These are phyloP conservation scores for Alca torda DNA, from an alignment of 2,797 vertebrate species.

Conservation along the genomic window DNA sequence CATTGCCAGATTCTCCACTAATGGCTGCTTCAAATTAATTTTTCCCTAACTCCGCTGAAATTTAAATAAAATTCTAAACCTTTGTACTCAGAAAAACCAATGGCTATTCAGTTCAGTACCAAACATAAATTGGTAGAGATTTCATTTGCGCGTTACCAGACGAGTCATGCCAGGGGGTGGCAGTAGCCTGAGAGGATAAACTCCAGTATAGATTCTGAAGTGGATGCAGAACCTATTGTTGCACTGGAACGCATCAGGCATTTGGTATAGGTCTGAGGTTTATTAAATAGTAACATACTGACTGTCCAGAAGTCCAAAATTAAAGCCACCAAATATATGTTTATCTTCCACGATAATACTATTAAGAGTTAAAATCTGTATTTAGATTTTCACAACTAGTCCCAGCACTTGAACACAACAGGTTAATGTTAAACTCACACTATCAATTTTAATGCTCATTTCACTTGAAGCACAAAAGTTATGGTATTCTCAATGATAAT, in stretches of 20 bases:
- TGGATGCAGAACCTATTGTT: not conserved
- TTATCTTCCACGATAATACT: not conserved
- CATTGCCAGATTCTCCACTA: not conserved
- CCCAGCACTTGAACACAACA: not conserved
- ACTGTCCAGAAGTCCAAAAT: not conserved
- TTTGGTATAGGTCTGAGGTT: not conserved
- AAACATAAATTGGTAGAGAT: not conserved
- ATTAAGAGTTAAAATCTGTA: not conserved
- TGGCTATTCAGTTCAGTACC: not conserved
- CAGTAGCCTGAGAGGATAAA: not conserved
- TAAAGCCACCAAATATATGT: not conserved
- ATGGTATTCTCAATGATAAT: not conserved
- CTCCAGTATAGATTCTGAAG: not conserved
- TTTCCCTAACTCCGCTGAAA: not conserved
- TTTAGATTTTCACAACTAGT: not conserved
- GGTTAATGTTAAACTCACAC: not conserved
- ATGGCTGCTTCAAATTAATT: not conserved
- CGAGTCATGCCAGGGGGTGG: not conserved
- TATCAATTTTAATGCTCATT: not conserved
- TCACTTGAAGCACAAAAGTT: not conserved
- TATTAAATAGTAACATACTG: not conserved
- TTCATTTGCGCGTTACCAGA: not conserved
- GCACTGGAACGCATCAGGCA: accelerated
- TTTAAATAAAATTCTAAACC: not conserved
- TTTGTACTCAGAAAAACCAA: not conserved